Evolutionary conservation across 2,888 invertebrate genomes (phyloP), one percentile per base, ranked within the genome.

Genomic region (Flabesymbios commensalis): DNA sequence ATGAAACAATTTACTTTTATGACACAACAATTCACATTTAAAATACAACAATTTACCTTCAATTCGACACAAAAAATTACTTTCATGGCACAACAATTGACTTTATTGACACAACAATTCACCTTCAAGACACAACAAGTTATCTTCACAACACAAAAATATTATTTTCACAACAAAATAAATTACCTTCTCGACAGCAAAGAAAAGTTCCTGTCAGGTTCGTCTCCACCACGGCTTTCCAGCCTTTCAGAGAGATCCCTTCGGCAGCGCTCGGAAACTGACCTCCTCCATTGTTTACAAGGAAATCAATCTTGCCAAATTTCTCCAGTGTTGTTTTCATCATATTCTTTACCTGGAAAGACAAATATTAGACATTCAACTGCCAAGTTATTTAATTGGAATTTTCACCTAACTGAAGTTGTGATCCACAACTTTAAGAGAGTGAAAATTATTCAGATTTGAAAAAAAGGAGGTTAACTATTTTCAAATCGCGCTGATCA

Each of bases 271-370:
- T 77, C 5, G 80, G 74, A 72, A 85, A 86, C 73, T 85, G 85
- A 10, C 85, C 85, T 2, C 85, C 85, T 19, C 84, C 85, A 76
- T 86, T 86, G 69, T 85, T 85, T 0, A 86, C 81, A 43, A 85
- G 70, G 70, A 78, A 85, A 69, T 85, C 84, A 22, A 85, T 64
- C 62, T 76, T 78, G 1, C 85, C 85, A 76, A 79, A 80, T 42
- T 70, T 75, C 4, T 74, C 61, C n/a, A 84, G 17, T 1, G 83
- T 80, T 2, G 57, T 66, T 7, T 70, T 59, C 24, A 83, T 75
- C 58, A 83, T 63, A 48, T 74, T 64, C 61, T 76, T 64, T 3
- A 83, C 82, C 81, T 82, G 60, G 26, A 68, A 58, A 53, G 26
- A 7, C 41, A 29, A 7, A 42, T n/a, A 28, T 2, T 43, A n/a